Percentiles rank a stretch among this genome's conserved stretches.
Conservation (phyloP, 2,113 vertebrate species). For the Progne subis region DNA sequence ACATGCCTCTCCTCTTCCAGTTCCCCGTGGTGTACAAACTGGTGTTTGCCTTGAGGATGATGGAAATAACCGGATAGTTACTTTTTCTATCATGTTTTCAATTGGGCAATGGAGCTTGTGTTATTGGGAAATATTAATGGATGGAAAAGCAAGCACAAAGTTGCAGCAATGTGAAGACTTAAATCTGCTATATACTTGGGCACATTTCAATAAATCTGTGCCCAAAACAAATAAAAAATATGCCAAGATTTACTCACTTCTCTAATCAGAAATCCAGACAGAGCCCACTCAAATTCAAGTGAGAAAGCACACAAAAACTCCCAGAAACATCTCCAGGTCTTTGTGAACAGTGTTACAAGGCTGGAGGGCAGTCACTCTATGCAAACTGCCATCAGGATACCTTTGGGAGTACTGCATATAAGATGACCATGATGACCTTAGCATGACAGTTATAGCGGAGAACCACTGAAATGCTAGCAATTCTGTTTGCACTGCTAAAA, state of each 20-base stretch:
- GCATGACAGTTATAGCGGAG: not conserved
- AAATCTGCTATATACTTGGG: not conserved
- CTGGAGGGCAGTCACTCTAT: not conserved
- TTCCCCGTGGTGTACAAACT: not conserved
- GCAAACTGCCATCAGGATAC: not conserved
- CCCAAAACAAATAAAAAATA: not conserved
- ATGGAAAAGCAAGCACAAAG: not conserved
- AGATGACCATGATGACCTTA: not conserved
- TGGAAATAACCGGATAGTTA: not conserved
- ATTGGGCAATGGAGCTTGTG: not conserved
- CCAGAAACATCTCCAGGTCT: not conserved
- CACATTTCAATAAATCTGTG: not conserved
- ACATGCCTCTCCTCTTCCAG: not conserved
- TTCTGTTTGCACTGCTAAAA: not conserved
- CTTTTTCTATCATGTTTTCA: not conserved
- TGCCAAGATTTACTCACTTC: fast-evolving
- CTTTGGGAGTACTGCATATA: not conserved
- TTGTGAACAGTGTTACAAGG: not conserved
- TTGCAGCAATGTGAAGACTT: not conserved
- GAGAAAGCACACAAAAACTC: not conserved
- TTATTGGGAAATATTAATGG: not conserved
- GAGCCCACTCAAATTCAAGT: not conserved
- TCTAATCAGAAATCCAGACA: not conserved
- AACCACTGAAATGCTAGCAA: not conserved
- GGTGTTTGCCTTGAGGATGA: not conserved